Conservation (phyloP, 2,888 invertebrate genomes). For the Mesodorylaimus sp. region DNA sequence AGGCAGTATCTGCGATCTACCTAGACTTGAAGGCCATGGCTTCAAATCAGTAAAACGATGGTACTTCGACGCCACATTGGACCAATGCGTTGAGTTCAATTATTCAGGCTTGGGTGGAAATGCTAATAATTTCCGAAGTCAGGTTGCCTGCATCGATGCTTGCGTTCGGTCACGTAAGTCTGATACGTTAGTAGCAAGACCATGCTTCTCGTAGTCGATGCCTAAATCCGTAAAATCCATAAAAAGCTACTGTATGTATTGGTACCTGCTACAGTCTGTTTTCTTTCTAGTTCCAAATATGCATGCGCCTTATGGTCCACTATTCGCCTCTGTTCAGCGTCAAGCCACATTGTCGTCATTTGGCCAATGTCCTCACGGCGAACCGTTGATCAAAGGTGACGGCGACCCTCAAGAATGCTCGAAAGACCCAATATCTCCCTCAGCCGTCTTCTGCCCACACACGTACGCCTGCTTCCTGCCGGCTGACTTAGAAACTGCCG, state of each 20-base stretch:
- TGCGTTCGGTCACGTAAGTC: too few species aligned
- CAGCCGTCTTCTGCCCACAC: background rate
- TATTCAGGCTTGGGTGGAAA: slow-evolving; percentile 26
- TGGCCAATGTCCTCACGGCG: slow-evolving; percentile 18
- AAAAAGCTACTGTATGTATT: too few species aligned
- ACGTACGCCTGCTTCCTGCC: slow-evolving; percentile 5
- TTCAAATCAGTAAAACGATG: slow-evolving; percentile 7
- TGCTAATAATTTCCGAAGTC: slow-evolving; percentile 15
- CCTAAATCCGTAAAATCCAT: too few species aligned
- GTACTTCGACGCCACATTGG: slow-evolving; percentile 16
- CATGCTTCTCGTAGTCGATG: too few species aligned
- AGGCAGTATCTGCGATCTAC: background rate
- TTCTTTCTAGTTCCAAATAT: too few species aligned
- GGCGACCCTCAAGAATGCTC: slow-evolving; percentile 14
- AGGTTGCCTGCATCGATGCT: slow-evolving; percentile 9
- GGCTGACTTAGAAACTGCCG: background rate
- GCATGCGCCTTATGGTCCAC: background rate
- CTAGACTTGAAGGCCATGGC: background rate
- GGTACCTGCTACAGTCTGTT: too few species aligned
- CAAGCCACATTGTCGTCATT: background rate
- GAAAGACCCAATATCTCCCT: background rate
- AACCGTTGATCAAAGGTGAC: slow-evolving; percentile 11
- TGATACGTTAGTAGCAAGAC: too few species aligned
- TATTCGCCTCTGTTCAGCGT: background rate
- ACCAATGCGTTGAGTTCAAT: slow-evolving; percentile 21